phyloP scores from a whole-genome alignment of 2,888 invertebrate species.

The Tubulanus polymorphus region DNA sequence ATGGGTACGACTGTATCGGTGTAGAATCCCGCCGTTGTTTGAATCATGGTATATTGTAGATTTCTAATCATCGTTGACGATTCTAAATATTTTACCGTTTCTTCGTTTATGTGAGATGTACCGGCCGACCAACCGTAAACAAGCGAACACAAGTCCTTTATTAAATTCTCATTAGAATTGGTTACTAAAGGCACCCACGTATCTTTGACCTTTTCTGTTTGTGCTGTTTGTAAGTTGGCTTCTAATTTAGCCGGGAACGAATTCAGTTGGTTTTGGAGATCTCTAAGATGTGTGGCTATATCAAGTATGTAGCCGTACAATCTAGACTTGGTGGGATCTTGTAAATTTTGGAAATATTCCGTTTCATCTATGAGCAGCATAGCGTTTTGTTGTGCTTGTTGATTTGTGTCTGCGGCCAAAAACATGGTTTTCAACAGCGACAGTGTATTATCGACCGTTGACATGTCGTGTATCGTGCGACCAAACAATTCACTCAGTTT shows the following conservation, averaged over 20 bases:
- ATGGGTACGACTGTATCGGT: background rate
- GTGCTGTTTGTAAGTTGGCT: background rate
- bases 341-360: too few relatives aligned
- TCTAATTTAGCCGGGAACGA: background rate
- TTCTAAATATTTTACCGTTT: too few relatives aligned
- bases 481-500: background rate
- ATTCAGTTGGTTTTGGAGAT: background rate
- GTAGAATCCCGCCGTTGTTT: background rate
- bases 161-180: too few relatives aligned
- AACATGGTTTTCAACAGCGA: background rate
- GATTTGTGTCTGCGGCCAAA: background rate
- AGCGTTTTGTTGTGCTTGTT: background rate
- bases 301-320: too few relatives aligned
- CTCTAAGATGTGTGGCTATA: too few relatives aligned
- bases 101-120: too few relatives aligned
- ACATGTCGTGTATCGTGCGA: background rate
- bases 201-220: background rate
- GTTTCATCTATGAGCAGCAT: background rate
- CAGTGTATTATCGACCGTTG: background rate
- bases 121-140: too few relatives aligned
- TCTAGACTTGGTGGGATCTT: too few relatives aligned
- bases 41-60: background rate
- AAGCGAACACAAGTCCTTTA: too few relatives aligned
- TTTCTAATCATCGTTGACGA: too few relatives aligned
- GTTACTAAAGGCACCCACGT: too few relatives aligned